These are phyloP conservation scores for Fabriciana adippe DNA, from an alignment of 2,888 invertebrate species.

Conservation along the genomic window DNA sequence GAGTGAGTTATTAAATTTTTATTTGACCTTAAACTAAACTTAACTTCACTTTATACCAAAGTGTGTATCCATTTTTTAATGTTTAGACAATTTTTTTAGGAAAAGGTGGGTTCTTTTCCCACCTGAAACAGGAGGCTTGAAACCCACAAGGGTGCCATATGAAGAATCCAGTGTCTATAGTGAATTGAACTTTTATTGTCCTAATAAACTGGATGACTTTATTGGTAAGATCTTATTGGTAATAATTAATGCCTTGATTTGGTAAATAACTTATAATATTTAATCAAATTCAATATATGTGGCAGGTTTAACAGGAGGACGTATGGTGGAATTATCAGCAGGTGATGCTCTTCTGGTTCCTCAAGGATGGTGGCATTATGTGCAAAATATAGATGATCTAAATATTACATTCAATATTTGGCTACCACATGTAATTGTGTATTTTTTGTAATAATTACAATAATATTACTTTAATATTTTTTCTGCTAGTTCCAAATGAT, in stretches of 20 bases:
- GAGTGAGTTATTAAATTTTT: conserved; percentile 39
- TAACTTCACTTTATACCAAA: not conserved
- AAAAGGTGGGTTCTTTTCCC: conserved; percentile 97
- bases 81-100: conserved; percentile 69
- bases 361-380: conserved; percentile 98
- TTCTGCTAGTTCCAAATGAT: no score
- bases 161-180: conserved; percentile 98
- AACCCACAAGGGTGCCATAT: conserved; percentile 94
- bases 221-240: conserved; percentile 58
- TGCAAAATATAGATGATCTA: conserved; percentile 89
- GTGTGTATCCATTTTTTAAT: conserved; percentile 4
- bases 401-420: conserved; percentile 86
- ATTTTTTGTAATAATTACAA: not conserved
- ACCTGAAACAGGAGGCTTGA: conserved; percentile 86
- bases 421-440: conserved; percentile 86
- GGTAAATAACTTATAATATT: not conserved
- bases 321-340: conserved; percentile 86
- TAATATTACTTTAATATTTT: not conserved
- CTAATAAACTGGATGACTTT: conserved; percentile 76
- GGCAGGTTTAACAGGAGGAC: conserved; percentile 66
- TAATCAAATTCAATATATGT: not conserved
- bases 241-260: conserved; percentile 20
- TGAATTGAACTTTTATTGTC: conserved; percentile 89
- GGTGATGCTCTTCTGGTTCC: conserved; percentile 96
- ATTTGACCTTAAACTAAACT: not conserved